These are phyloP conservation scores for Zapus hudsonius DNA, from an alignment of 2,113 vertebrate genomes.

Conservation along the genomic window DNA sequence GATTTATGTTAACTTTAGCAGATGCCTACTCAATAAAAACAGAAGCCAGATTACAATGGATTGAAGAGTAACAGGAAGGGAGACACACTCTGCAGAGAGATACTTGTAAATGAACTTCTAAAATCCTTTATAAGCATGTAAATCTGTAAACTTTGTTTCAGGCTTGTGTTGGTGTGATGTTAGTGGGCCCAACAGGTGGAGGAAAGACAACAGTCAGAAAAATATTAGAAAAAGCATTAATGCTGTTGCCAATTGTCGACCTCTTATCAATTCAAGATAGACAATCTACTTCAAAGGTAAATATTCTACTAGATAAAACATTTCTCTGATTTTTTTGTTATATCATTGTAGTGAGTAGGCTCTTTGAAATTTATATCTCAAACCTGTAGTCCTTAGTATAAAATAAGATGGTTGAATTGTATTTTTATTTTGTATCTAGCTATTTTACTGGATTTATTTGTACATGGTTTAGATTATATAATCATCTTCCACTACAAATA, in stretches of 20 bases:
- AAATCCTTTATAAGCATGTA: background rate
- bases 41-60: background rate
- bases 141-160: slow-evolving; percentile 60
- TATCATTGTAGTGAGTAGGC: background rate
- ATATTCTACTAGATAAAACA: background rate
- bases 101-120: background rate
- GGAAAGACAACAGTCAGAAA: slow-evolving; percentile 83
- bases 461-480: background rate
- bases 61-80: background rate
- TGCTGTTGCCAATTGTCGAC: slow-evolving; percentile 57
- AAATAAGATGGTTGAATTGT: background rate
- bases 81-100: background rate
- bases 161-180: slow-evolving; percentile 80
- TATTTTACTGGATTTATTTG: background rate
- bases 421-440: background rate
- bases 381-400: background rate
- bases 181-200: slow-evolving; percentile 82
- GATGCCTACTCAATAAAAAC: background rate
- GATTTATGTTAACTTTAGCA: background rate
- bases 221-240: slow-evolving; percentile 81
- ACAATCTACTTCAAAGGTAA: background rate
- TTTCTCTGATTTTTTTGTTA: background rate
- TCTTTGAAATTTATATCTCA: background rate
- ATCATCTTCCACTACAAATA: background rate
- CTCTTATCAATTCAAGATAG: background rate